Base-by-base conservation (phyloP, 2,797 vertebrate species). In the Lithobates pipiens region DNA sequence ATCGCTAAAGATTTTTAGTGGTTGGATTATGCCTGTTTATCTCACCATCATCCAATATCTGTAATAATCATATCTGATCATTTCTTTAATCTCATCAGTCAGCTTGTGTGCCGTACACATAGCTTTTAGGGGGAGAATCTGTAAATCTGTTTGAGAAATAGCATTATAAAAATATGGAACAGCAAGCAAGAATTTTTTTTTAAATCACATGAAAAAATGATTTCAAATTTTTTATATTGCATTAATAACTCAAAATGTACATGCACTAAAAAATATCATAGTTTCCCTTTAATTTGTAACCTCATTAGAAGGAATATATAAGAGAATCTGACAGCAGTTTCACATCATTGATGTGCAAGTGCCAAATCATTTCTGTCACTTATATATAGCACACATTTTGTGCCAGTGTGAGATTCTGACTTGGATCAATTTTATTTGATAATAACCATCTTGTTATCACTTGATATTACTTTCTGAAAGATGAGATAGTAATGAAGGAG, bases 271-370 rank as follows among this genome's bases (percentile, higher is more conserved):
- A 54, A 13, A 61, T 61, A 61, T 5, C 1, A 61, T 61, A 23
- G 65, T 67, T 67, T 25, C 10, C n/a, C 65, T 67, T 76, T 76
- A 71, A 76, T 81, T 76, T 76, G 25, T 86, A 76, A 76, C 39
- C 27, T 70, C 46, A 61, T 81, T 86, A 81, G 65, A 54, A 34
- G 8, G 25, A 54, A 11, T 57, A 57, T 70, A n/a, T 61, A 76
- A 75, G 65, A 76, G 29, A 32, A 85, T 74, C 57, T 80, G 84
- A 85, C 84, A 76, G 72, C 15, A 86, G 67, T 36, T 74, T 77
- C 63, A 32, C 54, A 54, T 71, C 50, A 25, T 75, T 61, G 63
- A 81, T 57, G 75, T 57, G 9, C 72, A 39, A 54, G 65, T 61
- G 61, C 71, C 72, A 81, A 81, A 81, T 86, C 44, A 63, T 29